Conservation (phyloP, 1,140 invertebrate genomes). For the honey bee (Apis mellifera) region Amel_HAv3.1 CM009936.2:10874001-10874500, state of each 20-base stretch:
- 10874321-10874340: conserved; percentile 69
- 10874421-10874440: too few species aligned
- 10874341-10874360: conserved; percentile 79
- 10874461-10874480: conserved; percentile 73
- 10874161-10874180: not conserved
- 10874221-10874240: too few species aligned
- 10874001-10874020: conserved; percentile 24
- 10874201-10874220: too few species aligned
- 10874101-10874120: not conserved
- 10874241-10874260: conserved; percentile 7
- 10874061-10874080: not conserved
- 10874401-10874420: not conserved
- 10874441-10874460: conserved; percentile 59
- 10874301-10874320: conserved; percentile 28
- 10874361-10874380: conserved; percentile 76
- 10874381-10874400: conserved; percentile 71
- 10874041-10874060: conserved; percentile 14
- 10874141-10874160: not conserved
- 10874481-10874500: conserved; percentile 22
- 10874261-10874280: conserved; percentile 5
- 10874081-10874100: too few species aligned
- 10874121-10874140: not conserved
- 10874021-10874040: conserved; percentile 16
- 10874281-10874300: conserved; percentile 27
- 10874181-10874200: not conserved